phyloP scores from a whole-genome alignment of 2,113 vertebrate species.

The Ornithorhynchus anatinus region DNA sequence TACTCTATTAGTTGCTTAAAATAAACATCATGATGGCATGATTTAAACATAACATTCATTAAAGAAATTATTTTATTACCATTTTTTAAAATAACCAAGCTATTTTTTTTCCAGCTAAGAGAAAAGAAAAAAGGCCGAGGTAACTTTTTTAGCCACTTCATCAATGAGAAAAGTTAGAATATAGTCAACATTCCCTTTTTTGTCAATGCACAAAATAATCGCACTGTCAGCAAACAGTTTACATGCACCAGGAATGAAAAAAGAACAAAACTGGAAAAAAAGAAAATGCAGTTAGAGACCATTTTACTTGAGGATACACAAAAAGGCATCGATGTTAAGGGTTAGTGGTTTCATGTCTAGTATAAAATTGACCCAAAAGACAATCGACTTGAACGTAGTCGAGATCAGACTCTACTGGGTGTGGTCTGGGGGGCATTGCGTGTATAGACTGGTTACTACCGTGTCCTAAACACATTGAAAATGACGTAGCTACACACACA shows the following conservation, averaged over 20 bases:
- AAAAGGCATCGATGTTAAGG: not conserved
- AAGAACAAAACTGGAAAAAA: not conserved
- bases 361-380: not conserved
- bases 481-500: not conserved
- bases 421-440: accelerated
- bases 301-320: not conserved
- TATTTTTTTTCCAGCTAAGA: not conserved
- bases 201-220: not conserved
- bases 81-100: slow-evolving; percentile 6
- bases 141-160: not conserved
- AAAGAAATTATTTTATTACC: slow-evolving; percentile 5
- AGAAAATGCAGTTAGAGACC: not conserved
- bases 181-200: slow-evolving; percentile 6
- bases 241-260: not conserved
- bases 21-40: not conserved
- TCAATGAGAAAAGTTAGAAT: slow-evolving; percentile 1
- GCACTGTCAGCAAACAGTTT: not conserved
- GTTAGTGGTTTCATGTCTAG: not conserved
- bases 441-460: too few species aligned
- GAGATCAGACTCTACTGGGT: accelerated
- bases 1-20: not conserved
- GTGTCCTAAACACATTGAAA: not conserved
- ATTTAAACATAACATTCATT: not conserved
- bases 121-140: not conserved
- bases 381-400: accelerated